These are phyloP conservation scores for Amphiprion clarkii DNA, from an alignment of 2,797 vertebrate species.

Conservation along the genomic window DNA sequence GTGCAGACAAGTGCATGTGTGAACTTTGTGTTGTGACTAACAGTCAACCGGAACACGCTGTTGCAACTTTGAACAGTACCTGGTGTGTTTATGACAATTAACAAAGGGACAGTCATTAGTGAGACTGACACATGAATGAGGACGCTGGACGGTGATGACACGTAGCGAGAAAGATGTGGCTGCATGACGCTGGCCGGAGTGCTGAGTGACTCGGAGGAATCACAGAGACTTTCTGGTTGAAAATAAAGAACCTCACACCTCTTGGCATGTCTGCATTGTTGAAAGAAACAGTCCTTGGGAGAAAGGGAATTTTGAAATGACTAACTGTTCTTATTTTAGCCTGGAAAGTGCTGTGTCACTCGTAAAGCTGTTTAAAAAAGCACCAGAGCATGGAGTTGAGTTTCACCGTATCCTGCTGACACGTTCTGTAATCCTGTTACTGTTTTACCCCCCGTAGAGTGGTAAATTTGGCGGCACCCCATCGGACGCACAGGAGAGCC, in stretches of 20 bases:
- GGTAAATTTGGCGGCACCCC: constrained; percentile 91
- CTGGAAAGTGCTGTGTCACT: constrained; percentile 19
- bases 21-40: constrained; percentile 47
- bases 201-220: constrained; percentile 21
- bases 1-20: constrained; percentile 53
- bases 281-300: neutral
- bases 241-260: constrained; percentile 4
- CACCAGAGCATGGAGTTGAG: constrained; percentile 2
- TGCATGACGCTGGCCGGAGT: constrained; percentile 23
- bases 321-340: constrained; percentile 4
- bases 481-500: constrained; percentile 80
- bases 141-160: constrained; percentile 33
- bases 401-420: neutral
- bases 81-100: constrained; percentile 4
- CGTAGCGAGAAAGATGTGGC: neutral
- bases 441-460: constrained; percentile 75
- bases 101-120: constrained; percentile 24
- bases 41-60: constrained; percentile 17
- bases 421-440: constrained; percentile 12
- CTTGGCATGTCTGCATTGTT: constrained; percentile 36
- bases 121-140: constrained; percentile 49
- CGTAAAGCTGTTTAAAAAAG: constrained; percentile 7
- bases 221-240: constrained; percentile 25
- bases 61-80: constrained; percentile 43
- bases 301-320: constrained; percentile 14